Evolutionary conservation across 2,113 vertebrate genomes (phyloP), one percentile per base, ranked within the genome.

Genomic region (Erythrocercus mccallii): DNA sequence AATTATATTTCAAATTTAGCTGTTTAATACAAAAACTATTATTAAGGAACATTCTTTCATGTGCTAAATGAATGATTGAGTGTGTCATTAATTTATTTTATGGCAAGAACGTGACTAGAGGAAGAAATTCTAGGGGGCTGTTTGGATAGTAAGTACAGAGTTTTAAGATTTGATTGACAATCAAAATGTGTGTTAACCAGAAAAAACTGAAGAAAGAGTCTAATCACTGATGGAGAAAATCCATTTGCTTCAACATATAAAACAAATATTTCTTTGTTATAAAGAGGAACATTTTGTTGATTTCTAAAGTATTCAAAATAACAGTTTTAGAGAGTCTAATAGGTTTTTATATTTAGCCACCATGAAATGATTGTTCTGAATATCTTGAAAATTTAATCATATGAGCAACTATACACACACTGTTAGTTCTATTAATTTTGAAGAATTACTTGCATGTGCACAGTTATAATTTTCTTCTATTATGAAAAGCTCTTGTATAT

Each of bases 121-220:
- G 16, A 90, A 96, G 88, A 95, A 96, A 96, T 94, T 95, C 90
- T 94, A 84, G 68, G 90, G 92, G 91, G 69, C 76, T 96, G 78
- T 95, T 95, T 92, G 80, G 92, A 88, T 95, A 92, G 80, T 57
- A 92, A 90, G 71, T 90, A 60, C 27, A 82, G 88, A 92, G 69
- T 88, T 96, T 92, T 90, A 91, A 94, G 72, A 81, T 89, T 97
- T 97, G 95, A 96, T 95, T 97, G 95, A 94, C 95, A 90, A 93
- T 93, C 88, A 86, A 94, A 96, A 96, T 95, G 86, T 95, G 65
- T 92, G 80, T 90, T 96, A 96, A 78, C 56, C 64, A 94, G 83
- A 94, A 94, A 88, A 81, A 95, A 71, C 37, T 88, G 82, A 84
- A 96, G 58, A 80, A 82, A 90, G 78, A 80, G 56, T 90, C 88